Evolutionary conservation across 2,113 vertebrate species (phyloP).

Genomic region (Trematocara macrostoma): DNA sequence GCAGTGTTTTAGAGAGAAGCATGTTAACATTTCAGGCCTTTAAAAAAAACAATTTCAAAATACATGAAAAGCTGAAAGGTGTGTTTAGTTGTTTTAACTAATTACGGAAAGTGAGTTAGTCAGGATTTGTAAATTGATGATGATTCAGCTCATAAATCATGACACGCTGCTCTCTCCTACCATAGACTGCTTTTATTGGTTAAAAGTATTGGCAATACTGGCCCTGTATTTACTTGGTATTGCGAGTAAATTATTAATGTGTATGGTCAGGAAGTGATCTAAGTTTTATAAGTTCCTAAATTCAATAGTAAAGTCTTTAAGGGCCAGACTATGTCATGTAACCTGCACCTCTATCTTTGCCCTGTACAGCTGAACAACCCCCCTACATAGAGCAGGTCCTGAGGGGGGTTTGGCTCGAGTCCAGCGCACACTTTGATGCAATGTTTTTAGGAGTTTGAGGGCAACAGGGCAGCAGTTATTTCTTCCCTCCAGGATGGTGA

Average conservation of each 20-base stretch:
- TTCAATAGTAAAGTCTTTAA: not conserved
- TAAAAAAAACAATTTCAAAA: not conserved
- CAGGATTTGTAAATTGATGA: not conserved
- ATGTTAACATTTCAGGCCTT: not conserved
- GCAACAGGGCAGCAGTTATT: conserved; percentile 16
- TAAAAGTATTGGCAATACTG: not conserved
- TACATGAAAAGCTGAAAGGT: not conserved
- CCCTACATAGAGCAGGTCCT: conserved; percentile 31
- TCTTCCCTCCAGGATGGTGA: not conserved
- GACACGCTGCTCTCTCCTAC: not conserved
- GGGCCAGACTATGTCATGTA: not conserved
- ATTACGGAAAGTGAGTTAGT: not conserved
- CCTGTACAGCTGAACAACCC: not conserved
- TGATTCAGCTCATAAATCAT: not conserved
- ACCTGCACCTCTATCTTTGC: not conserved
- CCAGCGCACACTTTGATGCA: conserved; percentile 9
- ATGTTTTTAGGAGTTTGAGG: not conserved
- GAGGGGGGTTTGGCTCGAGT: conserved; percentile 5
- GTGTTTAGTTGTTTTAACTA: not conserved
- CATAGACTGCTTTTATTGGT: not conserved
- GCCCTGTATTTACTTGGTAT: not conserved
- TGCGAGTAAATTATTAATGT: not conserved
- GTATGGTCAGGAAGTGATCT: not conserved
- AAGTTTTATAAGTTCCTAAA: not conserved
- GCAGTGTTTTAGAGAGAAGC: not conserved